Percentiles rank a stretch among this genome's conserved stretches.
Evolutionary conservation across 2,888 invertebrate genomes (phyloP).

Genomic region (Nemurella pictetii): DNA sequence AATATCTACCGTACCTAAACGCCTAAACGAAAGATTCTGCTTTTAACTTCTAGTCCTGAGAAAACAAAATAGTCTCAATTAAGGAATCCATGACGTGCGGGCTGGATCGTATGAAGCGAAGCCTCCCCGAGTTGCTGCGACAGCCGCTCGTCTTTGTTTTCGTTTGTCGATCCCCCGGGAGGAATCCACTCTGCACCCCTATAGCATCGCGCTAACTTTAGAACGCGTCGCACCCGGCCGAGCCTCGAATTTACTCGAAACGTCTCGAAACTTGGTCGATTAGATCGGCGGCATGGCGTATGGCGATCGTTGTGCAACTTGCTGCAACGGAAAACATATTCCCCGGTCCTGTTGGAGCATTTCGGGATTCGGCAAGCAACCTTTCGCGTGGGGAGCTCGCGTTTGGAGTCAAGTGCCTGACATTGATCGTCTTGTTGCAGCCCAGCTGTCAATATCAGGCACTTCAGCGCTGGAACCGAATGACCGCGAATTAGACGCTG

Average conservation of each 20-base stretch:
- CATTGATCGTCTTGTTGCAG: no score
- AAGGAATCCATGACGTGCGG: neutral
- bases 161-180: slow-evolving; percentile 6
- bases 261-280: no score
- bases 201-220: slow-evolving; percentile 24
- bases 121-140: neutral
- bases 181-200: neutral
- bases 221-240: neutral
- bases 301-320: no score
- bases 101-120: neutral
- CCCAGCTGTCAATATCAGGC: neutral
- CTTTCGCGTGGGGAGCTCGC: no score
- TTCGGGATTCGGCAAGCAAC: no score
- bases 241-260: neutral
- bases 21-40: neutral
- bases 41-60: neutral
- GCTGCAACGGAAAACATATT: no score
- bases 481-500: no score
- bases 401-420: no score
- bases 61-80: neutral
- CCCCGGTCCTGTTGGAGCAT: no score
- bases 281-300: no score
- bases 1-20: no score
- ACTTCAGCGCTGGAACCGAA: no score
- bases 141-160: slow-evolving; percentile 21